Evolutionary conservation across 2,113 vertebrate species (phyloP), one percentile per base, ranked within the genome.

Genomic region (Nanorana parkeri): DNA sequence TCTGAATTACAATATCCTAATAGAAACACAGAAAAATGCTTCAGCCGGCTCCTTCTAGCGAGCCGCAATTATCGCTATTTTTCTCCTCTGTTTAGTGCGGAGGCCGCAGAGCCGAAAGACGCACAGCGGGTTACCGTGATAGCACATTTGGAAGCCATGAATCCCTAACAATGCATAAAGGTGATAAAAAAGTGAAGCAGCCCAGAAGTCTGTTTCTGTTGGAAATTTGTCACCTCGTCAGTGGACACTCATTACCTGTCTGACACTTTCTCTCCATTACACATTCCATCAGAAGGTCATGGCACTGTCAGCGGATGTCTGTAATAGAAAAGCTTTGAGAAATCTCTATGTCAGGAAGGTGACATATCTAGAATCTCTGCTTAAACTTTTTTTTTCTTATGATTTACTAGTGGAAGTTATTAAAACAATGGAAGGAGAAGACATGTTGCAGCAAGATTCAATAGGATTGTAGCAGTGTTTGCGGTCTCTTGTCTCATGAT

Each of bases 181-280:
- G 63, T 67, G 47, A 67, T 67, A 78, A 78, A 65, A 78, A 63
- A 24, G 4, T 11, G 47, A 78, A 28, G 63, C 61, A 26, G 17
- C 41, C 21, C 23, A 52, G 51, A 54, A 54, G 3, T 78, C 66
- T 55, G 16, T 66, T 77, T 65, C 26, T 55, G 47, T 55, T 36
- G 54, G 76, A 78, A 55, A 66, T 67, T 17, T 78, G 76, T 78
- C 76, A 78, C 26, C 10, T 54, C 36, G 4, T 78, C 47, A 8
- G 7, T 55, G 76, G 63, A 55, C 76, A 23, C 24, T 54, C n/a
- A 78, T 78, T 66, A 78, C 17, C 36, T 41, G 10, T 60, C 36
- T 65, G 75, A 77, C 75, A 77, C 60, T n/a, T 77, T 77, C 23
- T 76, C 60, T 17, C 36, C 60, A 77, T 77, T 77, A 65, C 65